Evolutionary conservation across 2,113 vertebrate species (phyloP), one percentile per base, ranked within the genome.

Genomic region (Mobula birostris): DNA sequence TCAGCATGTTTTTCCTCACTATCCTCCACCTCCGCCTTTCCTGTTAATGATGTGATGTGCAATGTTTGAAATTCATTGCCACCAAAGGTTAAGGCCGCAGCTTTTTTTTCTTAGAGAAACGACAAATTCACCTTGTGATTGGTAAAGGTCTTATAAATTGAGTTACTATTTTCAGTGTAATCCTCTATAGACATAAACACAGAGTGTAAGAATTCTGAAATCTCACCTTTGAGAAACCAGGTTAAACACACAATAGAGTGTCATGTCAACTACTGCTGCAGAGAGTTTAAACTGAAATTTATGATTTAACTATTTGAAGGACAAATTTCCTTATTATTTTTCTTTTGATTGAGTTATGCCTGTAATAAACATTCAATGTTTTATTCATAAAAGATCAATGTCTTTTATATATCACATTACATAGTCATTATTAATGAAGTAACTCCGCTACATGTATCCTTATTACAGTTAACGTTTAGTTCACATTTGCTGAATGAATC

Each of bases 51-150:
- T 29, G 11, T n/a, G 2, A 14, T 90, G 29, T 66, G 61, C 61
- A 90, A 66, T 90, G 5, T 66, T 66, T 90, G 29, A 90, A 90
- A 90, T 32, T 90, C 48, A 6, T 15, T 90, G 29, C 32, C 63
- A 90, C 61, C 14, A 32, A 90, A 90, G 85, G 58, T 90, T 90
- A 90, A 90, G 85, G 85, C 66, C 66, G 66, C 85, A 90, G 66
- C n/a, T 63, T 66, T 58, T 61, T n/a, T n/a, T 58, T 63, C 58
- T 14, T 17, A 14, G 61, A 90, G 61, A 90, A 90, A 66, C 27
- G n/a, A 90, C 15, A 66, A 66, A 29, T 90, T 90, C 61, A 90
- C 29, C 61, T 7, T n/a, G 61, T 32, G 85, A 66, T 66, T 90
- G 85, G 29, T 66, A 66, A 66, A 90, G 61, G 61, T 90, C 85